phyloP scores from a whole-genome alignment of 2,888 invertebrate genomes.

The Stramonita haemastoma region DNA sequence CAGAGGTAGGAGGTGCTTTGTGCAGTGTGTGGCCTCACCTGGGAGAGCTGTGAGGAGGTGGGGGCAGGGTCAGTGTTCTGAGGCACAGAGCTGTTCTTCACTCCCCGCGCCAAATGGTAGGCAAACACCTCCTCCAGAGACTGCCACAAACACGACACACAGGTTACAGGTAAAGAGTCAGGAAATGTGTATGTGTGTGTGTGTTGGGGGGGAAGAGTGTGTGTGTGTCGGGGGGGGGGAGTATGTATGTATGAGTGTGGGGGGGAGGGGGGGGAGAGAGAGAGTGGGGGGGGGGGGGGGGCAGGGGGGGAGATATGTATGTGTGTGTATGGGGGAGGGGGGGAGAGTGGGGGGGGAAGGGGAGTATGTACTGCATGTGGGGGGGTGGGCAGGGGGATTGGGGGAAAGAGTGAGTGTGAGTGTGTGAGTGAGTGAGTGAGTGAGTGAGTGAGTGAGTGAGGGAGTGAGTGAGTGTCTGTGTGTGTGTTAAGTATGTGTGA shows the following conservation, averaged over 20 bases:
- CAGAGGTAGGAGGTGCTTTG: too few relatives aligned
- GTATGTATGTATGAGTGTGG: not conserved
- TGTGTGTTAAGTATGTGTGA: not conserved
- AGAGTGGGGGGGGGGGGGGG: not conserved
- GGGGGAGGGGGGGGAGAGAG: too few relatives aligned
- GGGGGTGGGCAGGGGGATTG: not conserved
- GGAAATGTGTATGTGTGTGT: too few relatives aligned
- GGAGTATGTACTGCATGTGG: not conserved
- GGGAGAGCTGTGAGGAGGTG: constrained; percentile 4
- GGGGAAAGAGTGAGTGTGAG: not conserved
- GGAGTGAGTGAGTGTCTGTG: not conserved
- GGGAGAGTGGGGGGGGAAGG: too few relatives aligned
- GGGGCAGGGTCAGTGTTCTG: not conserved
- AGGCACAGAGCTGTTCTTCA: constrained; percentile 53
- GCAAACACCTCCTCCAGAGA: constrained; percentile 66
- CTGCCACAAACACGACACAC: constrained; percentile 52
- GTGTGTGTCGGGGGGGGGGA: too few relatives aligned
- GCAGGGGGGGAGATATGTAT: not conserved
- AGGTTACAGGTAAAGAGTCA: not conserved
- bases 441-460: not conserved
- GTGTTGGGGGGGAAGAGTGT: not conserved
- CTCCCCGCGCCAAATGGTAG: constrained; percentile 58
- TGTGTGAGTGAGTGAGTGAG: not conserved
- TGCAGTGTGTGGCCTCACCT: not conserved
- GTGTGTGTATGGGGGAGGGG: not conserved